These are phyloP conservation scores for Agraylea sexmaculata DNA, from an alignment of 1,140 invertebrate genomes.

Conservation along the genomic window DNA sequence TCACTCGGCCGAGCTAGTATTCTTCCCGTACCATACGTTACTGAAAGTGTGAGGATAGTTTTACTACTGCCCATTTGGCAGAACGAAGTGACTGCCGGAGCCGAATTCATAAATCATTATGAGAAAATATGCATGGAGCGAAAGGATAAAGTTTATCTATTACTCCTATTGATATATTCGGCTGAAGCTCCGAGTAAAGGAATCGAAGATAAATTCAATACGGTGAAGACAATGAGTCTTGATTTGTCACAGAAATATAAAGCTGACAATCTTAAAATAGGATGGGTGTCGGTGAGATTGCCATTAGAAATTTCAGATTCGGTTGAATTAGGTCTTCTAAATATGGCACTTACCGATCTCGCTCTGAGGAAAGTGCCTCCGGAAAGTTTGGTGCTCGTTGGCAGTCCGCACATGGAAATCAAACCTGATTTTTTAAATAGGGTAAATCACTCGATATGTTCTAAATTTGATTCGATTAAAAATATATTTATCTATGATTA, in stretches of 20 bases:
- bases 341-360: conserved; percentile 60
- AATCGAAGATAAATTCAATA: conserved; percentile 48
- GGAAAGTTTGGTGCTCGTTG: conserved; percentile 56
- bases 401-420: conserved; percentile 53
- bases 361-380: conserved; percentile 55
- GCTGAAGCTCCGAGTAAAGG: conserved; percentile 50
- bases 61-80: conserved; percentile 50
- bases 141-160: conserved; percentile 63
- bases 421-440: conserved; percentile 73
- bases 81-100: conserved; percentile 36
- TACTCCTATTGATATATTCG: conserved; percentile 54
- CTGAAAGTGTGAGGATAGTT: conserved; percentile 71
- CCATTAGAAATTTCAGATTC: conserved; percentile 31
- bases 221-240: conserved; percentile 50
- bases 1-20: conserved; percentile 75
- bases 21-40: conserved; percentile 80
- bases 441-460: conserved; percentile 31
- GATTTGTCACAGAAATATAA: conserved; percentile 55
- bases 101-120: conserved; percentile 60
- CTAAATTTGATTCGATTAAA: not conserved
- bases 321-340: conserved; percentile 35
- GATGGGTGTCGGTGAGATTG: conserved; percentile 55
- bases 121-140: conserved; percentile 58
- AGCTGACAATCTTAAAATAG: conserved; percentile 40
- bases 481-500: conserved; percentile 21